phyloP scores from a whole-genome alignment of 2,888 invertebrate species.

The Orgyia antiqua region DNA sequence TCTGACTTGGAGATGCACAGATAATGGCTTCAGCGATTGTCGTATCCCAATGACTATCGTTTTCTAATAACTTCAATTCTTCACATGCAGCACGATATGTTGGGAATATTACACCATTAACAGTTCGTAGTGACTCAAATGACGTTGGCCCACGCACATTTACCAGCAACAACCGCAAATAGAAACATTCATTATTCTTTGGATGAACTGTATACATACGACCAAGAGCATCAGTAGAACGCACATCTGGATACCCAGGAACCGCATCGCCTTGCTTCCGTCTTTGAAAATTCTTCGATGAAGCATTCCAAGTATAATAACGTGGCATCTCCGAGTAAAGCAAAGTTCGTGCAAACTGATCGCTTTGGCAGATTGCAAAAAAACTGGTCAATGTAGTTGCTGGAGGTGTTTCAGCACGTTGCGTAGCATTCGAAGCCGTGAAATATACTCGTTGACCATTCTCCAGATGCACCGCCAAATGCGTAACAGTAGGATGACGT shows the following conservation, averaged over 20 bases:
- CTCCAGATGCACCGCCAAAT: constrained; percentile 14
- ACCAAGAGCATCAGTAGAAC: constrained; percentile 9
- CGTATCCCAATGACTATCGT: no score
- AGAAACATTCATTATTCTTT: constrained; percentile 16
- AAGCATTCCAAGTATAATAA: no score
- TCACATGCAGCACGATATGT: no score
- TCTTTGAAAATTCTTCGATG: no score
- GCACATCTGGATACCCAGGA: constrained; percentile 7
- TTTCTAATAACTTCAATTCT: no score
- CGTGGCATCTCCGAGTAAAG: constrained; percentile 25
- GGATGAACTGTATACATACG: constrained; percentile 12
- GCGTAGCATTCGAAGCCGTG: constrained; percentile 11
- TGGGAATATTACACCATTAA: constrained; percentile 22
- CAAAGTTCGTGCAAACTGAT: constrained; percentile 25
- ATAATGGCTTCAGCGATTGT: no score
- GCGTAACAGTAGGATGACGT: constrained; percentile 4
- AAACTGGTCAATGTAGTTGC: constrained; percentile 23
- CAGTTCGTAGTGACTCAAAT: constrained; percentile 21
- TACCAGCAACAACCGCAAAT: constrained; percentile 16
- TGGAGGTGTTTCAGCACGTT: constrained; percentile 19
- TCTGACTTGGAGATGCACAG: no score
- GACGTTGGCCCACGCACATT: constrained; percentile 23
- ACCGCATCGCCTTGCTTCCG: no score
- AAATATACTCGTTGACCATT: constrained; percentile 16
- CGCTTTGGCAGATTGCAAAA: constrained; percentile 22